Percentiles rank a stretch among this genome's conserved stretches.
phyloP scores from a whole-genome alignment of 2,888 invertebrate genomes.

The Chromoteleia sp. region DNA sequence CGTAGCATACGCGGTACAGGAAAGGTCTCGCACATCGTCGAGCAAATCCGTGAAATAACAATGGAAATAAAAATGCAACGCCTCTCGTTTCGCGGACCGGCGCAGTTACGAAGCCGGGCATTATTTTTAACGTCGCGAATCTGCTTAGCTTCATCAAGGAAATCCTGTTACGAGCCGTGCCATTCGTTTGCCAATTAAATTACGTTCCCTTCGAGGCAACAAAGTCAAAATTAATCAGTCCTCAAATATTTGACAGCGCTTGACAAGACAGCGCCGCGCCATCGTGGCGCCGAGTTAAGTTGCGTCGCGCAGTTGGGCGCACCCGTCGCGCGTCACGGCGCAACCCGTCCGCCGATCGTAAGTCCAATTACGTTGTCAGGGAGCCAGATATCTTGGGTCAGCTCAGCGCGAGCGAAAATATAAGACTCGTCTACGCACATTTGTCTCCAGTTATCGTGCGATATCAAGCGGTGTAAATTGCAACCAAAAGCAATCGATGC shows the following conservation, averaged over 20 bases:
- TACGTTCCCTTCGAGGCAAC: neutral
- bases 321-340: constrained; percentile 5
- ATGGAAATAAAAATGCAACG: no score
- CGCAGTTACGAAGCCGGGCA: neutral
- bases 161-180: neutral
- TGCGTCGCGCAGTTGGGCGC: no score
- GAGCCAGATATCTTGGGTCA: constrained; percentile 11
- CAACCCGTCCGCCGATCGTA: constrained; percentile 4
- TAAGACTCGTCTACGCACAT: constrained; percentile 44
- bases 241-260: neutral
- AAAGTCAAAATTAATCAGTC: constrained; percentile 1
- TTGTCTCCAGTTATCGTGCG: constrained; percentile 55
- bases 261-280: neutral
- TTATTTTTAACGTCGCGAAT: neutral
- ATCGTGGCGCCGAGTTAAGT: no score
- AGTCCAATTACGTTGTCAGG: constrained; percentile 13
- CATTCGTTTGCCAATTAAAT: neutral
- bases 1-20: no score
- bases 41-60: no score
- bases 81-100: no score
- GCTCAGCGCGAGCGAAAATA: constrained; percentile 28
- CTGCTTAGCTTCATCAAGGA: constrained; percentile 2
- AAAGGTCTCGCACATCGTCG: no score
- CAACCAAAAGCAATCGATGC: constrained; percentile 63
- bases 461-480: constrained; percentile 64